These are phyloP conservation scores for Mustela nigripes DNA, from an alignment of 2,113 vertebrate species.

Conservation along the genomic window DNA sequence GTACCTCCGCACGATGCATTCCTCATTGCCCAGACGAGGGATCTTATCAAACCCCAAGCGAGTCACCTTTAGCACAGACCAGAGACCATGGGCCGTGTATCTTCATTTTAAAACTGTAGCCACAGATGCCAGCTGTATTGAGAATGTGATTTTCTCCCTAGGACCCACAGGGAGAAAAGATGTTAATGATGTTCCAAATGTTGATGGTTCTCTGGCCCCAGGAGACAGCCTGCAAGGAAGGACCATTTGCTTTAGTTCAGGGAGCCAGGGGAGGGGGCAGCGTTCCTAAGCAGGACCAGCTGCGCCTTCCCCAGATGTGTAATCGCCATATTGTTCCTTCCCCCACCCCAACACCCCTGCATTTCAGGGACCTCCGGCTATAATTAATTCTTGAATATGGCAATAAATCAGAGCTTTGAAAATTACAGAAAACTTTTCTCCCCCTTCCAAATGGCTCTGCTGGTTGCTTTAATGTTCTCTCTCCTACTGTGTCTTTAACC, in stretches of 20 bases:
- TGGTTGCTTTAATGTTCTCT: background rate
- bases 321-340: background rate
- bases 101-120: slow-evolving; percentile 64
- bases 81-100: background rate
- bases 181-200: slow-evolving; percentile 33
- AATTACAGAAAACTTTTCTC: slow-evolving; percentile 36
- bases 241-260: slow-evolving; percentile 18
- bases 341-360: background rate
- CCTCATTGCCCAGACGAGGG: background rate
- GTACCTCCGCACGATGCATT: background rate
- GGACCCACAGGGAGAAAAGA: slow-evolving; percentile 50
- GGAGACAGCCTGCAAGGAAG: slow-evolving; percentile 13
- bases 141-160: slow-evolving; percentile 60
- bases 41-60: background rate
- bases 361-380: slow-evolving; percentile 59
- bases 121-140: slow-evolving; percentile 21
- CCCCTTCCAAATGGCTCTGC: slow-evolving; percentile 20
- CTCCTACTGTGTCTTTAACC: background rate
- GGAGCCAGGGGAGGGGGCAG: background rate
- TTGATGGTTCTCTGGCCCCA: slow-evolving; percentile 13
- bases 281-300: background rate
- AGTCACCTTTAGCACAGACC: slow-evolving; percentile 35
- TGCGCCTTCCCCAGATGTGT: slow-evolving; percentile 58
- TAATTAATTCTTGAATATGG: slow-evolving; percentile 81
- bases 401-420: slow-evolving; percentile 78